phyloP scores from a whole-genome alignment of 2,113 vertebrate genomes.

The Ibidorhyncha struthersii region DNA sequence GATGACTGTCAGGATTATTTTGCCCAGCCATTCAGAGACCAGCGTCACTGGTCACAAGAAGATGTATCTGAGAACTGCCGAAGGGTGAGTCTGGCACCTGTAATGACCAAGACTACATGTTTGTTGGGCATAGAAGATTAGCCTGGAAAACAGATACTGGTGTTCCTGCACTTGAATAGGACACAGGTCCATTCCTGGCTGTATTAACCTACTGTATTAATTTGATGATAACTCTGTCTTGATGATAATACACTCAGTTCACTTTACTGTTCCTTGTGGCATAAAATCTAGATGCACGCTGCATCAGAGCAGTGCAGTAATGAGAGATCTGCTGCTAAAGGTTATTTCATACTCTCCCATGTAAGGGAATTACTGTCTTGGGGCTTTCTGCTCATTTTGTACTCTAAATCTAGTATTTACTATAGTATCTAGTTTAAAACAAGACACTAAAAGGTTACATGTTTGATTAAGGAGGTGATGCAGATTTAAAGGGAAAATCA shows the following conservation, averaged over 20 bases:
- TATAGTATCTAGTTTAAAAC: background rate
- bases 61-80: background rate
- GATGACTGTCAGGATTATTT: background rate
- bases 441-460: background rate
- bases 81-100: background rate
- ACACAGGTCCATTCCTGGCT: background rate
- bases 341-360: background rate
- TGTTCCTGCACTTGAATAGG: background rate
- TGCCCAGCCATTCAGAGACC: background rate
- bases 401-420: background rate
- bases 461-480: slow-evolving; percentile 21
- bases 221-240: background rate
- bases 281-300: background rate
- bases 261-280: background rate
- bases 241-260: background rate
- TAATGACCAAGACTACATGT: background rate
- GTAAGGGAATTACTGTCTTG: background rate
- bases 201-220: background rate
- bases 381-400: background rate
- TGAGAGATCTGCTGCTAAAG: background rate
- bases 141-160: background rate
- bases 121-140: background rate
- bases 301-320: background rate
- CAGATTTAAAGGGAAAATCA: background rate
- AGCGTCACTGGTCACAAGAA: background rate